Base-by-base conservation (phyloP, 23 tunicate genomes). In the Aplidium turbinatum region DNA sequence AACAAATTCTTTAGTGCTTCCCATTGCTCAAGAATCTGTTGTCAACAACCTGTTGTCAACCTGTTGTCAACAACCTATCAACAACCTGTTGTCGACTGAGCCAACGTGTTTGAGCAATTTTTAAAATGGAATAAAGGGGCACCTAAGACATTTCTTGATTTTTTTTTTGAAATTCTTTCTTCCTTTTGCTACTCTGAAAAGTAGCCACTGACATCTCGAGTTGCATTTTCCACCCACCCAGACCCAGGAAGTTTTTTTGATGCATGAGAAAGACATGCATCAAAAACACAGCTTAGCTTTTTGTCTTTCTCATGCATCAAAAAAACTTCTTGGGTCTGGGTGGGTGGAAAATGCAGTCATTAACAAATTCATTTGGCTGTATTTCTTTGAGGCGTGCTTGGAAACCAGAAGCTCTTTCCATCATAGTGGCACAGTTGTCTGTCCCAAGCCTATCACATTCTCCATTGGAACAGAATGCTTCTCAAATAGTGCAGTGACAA, bases 11-110 rank as follows among this genome's bases (percentile, higher is more conserved):
- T 22, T 4, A 54, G 22, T 13, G 22, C n/a, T 54, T 54, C 22
- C 60, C 60, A 54, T 54, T 54, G 60, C 23, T 54, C 60, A 13
- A 54, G 60, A 54, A 54, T 54, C 6, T 25, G 22, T n/a, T n/a
- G n/a, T n/a, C n/a, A n/a, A n/a, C n/a, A n/a, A n/a, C n/a, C n/a
- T n/a, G n/a, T n/a, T n/a, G n/a, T n/a, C n/a, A n/a, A n/a, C n/a
- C n/a, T n/a, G n/a, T n/a, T n/a, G n/a, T n/a, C n/a, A n/a, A n/a
- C n/a, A n/a, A n/a, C n/a, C n/a, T n/a, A n/a, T 54, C 22, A 54
- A n/a, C n/a, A 54, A 13, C 60, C 22, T 54, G 60, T 54, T 54
- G 60, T 6, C 60, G 4, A 13, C 60, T 54, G 6, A 54, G 21
- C 60, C 60, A 54, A 4, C 60, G 6, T 4, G 60, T 54, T 54